phyloP scores from a whole-genome alignment of 2,113 vertebrate species.

The Rhabdornis inornatus region DNA sequence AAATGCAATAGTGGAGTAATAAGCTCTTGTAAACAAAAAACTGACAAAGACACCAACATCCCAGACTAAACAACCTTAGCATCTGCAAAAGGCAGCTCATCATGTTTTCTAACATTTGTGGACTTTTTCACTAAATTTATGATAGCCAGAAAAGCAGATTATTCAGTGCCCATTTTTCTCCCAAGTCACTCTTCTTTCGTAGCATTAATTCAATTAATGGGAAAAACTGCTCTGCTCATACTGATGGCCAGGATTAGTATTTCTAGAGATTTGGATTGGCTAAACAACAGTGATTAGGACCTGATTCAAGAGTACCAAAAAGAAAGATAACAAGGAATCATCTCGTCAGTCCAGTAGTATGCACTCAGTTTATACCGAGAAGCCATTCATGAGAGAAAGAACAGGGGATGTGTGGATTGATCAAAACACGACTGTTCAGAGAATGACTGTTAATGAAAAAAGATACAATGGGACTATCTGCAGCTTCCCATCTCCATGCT shows the following conservation, averaged over 20 bases:
- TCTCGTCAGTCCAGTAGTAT: neutral
- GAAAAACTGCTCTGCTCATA: neutral
- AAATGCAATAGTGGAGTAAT: neutral
- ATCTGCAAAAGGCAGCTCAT: neutral
- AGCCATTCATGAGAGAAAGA: neutral
- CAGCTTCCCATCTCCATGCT: neutral
- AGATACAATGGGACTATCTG: neutral
- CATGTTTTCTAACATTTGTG: neutral
- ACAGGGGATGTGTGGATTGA: neutral
- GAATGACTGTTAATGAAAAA: neutral
- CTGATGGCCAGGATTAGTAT: neutral
- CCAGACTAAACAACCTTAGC: neutral
- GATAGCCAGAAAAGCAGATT: neutral
- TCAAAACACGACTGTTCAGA: neutral
- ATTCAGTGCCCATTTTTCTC: neutral
- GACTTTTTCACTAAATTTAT: neutral
- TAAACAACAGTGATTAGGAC: neutral
- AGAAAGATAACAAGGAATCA: neutral
- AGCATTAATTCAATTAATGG: neutral
- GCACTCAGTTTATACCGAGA: neutral
- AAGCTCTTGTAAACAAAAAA: neutral
- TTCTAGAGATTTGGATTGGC: neutral
- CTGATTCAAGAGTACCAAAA: neutral
- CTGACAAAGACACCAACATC: neutral
- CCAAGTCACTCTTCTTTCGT: neutral